phyloP scores from a whole-genome alignment of 2,797 vertebrate genomes.

The Mormyrus hasselquistii region DNA sequence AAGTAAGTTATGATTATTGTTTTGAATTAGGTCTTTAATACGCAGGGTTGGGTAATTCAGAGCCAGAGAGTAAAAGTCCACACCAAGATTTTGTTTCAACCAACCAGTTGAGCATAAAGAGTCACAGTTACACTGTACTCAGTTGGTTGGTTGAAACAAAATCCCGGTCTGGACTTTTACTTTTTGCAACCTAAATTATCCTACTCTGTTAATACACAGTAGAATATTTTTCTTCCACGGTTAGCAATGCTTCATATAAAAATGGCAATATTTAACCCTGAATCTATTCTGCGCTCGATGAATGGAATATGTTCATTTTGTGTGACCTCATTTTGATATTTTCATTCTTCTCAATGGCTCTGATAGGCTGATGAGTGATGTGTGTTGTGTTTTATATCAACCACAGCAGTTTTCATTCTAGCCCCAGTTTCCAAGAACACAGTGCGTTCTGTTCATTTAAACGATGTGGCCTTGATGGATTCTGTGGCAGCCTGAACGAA shows the following conservation, averaged over 20 bases:
- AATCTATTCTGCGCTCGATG: not conserved
- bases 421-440: not conserved
- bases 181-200: not conserved
- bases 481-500: not conserved
- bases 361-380: not conserved
- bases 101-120: not conserved
- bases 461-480: not conserved
- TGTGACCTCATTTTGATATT: not conserved
- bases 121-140: not conserved
- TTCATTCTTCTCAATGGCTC: not conserved
- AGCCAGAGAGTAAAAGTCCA: not conserved
- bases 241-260: not conserved
- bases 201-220: not conserved
- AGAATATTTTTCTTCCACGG: not conserved
- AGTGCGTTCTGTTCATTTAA: not conserved
- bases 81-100: not conserved
- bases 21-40: not conserved
- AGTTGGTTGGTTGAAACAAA: not conserved
- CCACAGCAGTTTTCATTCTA: slow-evolving; percentile 1
- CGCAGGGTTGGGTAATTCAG: not conserved
- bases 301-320: not conserved
- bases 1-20: not conserved
- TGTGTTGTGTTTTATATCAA: slow-evolving; percentile 7
- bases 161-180: not conserved
- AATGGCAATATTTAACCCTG: not conserved